phyloP scores from a whole-genome alignment of 2,888 invertebrate species.

The Pocota personata region DNA sequence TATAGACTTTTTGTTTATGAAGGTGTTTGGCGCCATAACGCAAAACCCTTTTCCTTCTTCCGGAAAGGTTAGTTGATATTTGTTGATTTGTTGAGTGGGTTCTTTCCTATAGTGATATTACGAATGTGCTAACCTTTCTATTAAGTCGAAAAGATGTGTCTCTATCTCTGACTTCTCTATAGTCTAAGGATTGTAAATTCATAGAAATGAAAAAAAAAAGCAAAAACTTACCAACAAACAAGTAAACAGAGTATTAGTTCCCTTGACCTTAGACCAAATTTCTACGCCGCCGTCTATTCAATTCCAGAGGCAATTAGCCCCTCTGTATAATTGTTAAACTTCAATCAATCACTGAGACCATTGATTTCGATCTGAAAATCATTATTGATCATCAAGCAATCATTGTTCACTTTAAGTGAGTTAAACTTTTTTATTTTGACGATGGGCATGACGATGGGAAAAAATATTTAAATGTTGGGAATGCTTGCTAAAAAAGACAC shows the following conservation, averaged over 20 bases:
- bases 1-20: too few relatives aligned
- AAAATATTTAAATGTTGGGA: neutral
- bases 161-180: neutral
- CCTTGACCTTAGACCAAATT: slow-evolving; percentile 23
- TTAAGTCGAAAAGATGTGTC: too few relatives aligned
- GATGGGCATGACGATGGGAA: neutral
- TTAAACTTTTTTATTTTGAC: neutral
- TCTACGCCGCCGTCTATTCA: neutral
- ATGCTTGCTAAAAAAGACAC: neutral
- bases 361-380: slow-evolving; percentile 6
- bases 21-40: too few relatives aligned
- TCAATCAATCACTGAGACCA: slow-evolving; percentile 16
- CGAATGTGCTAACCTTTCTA: too few relatives aligned
- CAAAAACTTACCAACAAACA: neutral
- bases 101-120: too few relatives aligned
- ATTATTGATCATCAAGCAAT: slow-evolving; percentile 25
- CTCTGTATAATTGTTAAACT: neutral
- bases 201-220: neutral
- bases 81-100: too few relatives aligned
- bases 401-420: neutral
- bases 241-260: neutral
- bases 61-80: too few relatives aligned
- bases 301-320: neutral
- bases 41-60: too few relatives aligned
- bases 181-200: neutral